Evolutionary conservation across 2,797 vertebrate species (phyloP), one percentile per base, ranked within the genome.

Genomic region (Danio aesculapii): DNA sequence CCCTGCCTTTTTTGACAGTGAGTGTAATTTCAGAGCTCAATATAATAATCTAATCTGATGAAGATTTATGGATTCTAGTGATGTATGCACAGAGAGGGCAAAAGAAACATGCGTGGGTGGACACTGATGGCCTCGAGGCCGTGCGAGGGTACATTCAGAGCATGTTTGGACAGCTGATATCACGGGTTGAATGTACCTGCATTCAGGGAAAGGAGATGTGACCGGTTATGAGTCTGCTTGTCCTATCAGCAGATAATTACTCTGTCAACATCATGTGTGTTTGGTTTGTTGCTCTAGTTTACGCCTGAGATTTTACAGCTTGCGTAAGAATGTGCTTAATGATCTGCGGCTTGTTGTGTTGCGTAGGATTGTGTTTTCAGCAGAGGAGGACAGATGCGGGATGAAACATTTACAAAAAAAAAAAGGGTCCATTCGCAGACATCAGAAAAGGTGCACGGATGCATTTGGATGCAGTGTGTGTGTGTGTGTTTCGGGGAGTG

Each of bases 101-200:
- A 47, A 16, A 44, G 70, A 73, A 49, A 19, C 10, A 47, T 71
- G 59, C 43, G 81, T 83, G 83, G 81, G 85, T 75, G 80, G 74
- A 81, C 16, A 58, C n/a, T 5, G 76, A 62, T 21, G 77, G 19
- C 69, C 77, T 78, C 49, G 17, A 21, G 77, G 77, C 73, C 47
- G 9, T 53, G 12, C 43, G 69, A 13, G 76, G 41, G 87, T 88
- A 92, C 77, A 87, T 43, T 70, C 82, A 59, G 84, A 79, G 61
- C 66, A 55, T 92, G 89, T 92, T 92, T 92, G 90, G 88, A 89
- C 88, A 92, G 84, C 89, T 90, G 91, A 92, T 92, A 90, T 91
- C 83, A 86, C 73, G 89, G 81, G 81, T 30, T 88, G 84, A 90
- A 88, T 82, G 79, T 82, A 87, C 87, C 89, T 90, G 84, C 30